phyloP scores from a whole-genome alignment of 2,888 invertebrate genomes.

The Notodonta ziczac region DNA sequence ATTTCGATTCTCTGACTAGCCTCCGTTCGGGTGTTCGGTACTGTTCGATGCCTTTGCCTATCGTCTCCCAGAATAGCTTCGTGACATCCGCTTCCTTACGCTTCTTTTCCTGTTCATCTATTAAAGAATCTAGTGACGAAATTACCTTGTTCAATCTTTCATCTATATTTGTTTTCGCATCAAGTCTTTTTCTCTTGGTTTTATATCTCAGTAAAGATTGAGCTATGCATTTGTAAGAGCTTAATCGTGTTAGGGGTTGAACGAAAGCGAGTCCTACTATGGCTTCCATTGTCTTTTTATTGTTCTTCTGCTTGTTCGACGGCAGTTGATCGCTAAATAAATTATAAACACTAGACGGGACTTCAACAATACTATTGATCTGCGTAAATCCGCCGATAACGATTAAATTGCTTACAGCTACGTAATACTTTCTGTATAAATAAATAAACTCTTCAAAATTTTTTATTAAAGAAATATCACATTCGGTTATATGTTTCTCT shows the following conservation, averaged over 20 bases:
- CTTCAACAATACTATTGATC: constrained; percentile 86
- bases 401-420: constrained; percentile 89
- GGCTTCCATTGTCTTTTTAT: constrained; percentile 83
- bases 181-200: constrained; percentile 67
- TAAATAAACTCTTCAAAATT: constrained; percentile 89
- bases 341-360: constrained; percentile 82
- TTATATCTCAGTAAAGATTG: constrained; percentile 82
- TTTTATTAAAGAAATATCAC: constrained; percentile 88
- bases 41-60: constrained; percentile 86
- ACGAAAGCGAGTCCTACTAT: constrained; percentile 85
- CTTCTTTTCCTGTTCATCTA: constrained; percentile 86
- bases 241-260: constrained; percentile 86
- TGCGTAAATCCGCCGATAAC: constrained; percentile 89
- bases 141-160: constrained; percentile 84
- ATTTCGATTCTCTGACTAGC: constrained; percentile 91
- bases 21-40: constrained; percentile 87
- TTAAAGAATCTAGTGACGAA: constrained; percentile 86
- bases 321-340: constrained; percentile 85
- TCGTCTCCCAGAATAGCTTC: constrained; percentile 89
- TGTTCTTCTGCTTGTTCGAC: constrained; percentile 80
- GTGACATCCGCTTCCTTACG: constrained; percentile 88
- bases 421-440: constrained; percentile 88
- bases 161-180: constrained; percentile 75
- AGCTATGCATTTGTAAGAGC: constrained; percentile 86
- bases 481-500: constrained; percentile 86